Evolutionary conservation across 2,797 vertebrate genomes (phyloP).

Genomic region (Chelon labrosus): DNA sequence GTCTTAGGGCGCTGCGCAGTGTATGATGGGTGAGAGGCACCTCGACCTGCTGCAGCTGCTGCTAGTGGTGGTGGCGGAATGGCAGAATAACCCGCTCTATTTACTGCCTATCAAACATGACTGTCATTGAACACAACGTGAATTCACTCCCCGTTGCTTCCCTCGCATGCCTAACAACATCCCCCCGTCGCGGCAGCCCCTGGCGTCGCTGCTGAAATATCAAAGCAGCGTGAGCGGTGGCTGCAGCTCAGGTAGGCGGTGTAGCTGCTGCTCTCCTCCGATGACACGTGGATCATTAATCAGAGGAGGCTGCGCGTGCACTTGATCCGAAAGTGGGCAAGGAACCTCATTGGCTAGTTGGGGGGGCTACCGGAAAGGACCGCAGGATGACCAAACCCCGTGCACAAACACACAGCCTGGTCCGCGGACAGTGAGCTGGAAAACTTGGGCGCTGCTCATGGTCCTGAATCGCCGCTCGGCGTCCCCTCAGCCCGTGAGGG

Average conservation of each 20-base stretch:
- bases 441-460: slow-evolving; percentile 70
- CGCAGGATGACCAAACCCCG: slow-evolving; percentile 51
- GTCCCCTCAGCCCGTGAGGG: slow-evolving; percentile 31
- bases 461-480: slow-evolving; percentile 55
- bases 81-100: not conserved
- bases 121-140: not conserved
- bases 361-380: slow-evolving; percentile 12
- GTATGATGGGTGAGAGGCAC: slow-evolving; percentile 31
- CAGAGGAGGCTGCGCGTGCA: slow-evolving; percentile 31
- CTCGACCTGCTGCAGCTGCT: slow-evolving; percentile 26
- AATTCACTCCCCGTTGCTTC: slow-evolving; percentile 20
- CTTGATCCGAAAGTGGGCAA: slow-evolving; percentile 10
- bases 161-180: not conserved
- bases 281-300: slow-evolving; percentile 61
- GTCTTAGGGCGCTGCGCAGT: slow-evolving; percentile 30
- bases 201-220: slow-evolving; percentile 13
- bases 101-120: not conserved
- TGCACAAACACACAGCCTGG: slow-evolving; percentile 29
- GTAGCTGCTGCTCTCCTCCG: not conserved
- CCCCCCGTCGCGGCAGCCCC: slow-evolving; percentile 5
- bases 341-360: slow-evolving; percentile 19
- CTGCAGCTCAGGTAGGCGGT: slow-evolving; percentile 7
- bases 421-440: not conserved
- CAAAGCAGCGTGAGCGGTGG: slow-evolving; percentile 21
- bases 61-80: not conserved